Evolutionary conservation across 2,797 vertebrate genomes (phyloP), one percentile per base, ranked within the genome.

Genomic region (Danio albolineatus): DNA sequence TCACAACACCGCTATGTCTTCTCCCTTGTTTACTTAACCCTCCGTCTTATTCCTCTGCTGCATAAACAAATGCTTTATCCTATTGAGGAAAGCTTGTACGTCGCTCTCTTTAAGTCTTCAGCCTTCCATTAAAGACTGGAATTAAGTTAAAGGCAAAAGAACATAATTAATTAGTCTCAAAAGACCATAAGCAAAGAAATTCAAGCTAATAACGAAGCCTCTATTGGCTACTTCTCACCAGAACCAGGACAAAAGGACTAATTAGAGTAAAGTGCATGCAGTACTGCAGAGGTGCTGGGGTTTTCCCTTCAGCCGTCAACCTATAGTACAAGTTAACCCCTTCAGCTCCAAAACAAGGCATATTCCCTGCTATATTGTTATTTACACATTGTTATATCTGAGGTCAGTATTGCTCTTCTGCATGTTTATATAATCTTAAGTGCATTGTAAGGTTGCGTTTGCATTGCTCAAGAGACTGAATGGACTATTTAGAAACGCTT

Each of bases 141-240:
- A 59, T 48, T 64, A 49, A 67, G 51, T 67, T 75, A 79, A 79
- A 81, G 46, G 71, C 36, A 77, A 74, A 79, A 61, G 1, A 77
- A 82, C 19, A 5, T 28, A 81, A 75, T 79, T 84, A 82, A 84
- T 84, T 82, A 65, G 72, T 82, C 80, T 67, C 79, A 14, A 54
- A 71, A 80, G 76, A 43, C 79, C 53, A 36, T 44, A 43, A 73
- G 56, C 54, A 66, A 46, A 78, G 56, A 82, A 66, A 84, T 56
- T 61, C 72, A 70, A 67, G 62, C 36, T 48, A 73, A 75, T 79
- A 81, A 76, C 46, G 46, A 81, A 72, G 53, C 14, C 43, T 73
- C 70, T 54, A 54, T 75, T 19, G 71, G 57, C 65, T 75, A 46
- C 43, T 62, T 61, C 66, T 82, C 66, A 60, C 43, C 43, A 46